These are phyloP conservation scores for Pemphigus obesinymphae DNA, from an alignment of 1,140 invertebrate genomes.

Conservation along the genomic window DNA sequence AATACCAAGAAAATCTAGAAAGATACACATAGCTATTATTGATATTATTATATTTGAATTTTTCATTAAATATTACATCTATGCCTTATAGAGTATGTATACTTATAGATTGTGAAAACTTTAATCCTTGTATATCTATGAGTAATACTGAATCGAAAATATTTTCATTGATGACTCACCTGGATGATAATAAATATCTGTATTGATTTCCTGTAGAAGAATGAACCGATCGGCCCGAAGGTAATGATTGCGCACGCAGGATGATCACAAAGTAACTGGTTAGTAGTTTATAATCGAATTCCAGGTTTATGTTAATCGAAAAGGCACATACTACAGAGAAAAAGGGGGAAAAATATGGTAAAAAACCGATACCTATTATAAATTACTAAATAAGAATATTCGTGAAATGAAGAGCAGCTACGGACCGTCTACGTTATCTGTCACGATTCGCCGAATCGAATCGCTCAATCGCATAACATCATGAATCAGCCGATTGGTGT, in stretches of 20 bases:
- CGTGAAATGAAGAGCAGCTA: background rate
- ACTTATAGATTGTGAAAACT: no score
- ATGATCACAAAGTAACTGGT: background rate
- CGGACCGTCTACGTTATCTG: slow-evolving; percentile 2
- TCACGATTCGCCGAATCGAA: slow-evolving; percentile 23
- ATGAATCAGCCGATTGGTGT: slow-evolving; percentile 19
- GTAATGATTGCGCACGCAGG: background rate
- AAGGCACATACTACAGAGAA: no score
- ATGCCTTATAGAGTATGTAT: no score
- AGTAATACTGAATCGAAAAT: background rate
- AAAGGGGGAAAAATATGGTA: background rate
- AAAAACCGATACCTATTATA: background rate
- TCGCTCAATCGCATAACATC: background rate
- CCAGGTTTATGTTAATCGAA: background rate
- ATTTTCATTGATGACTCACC: slow-evolving; percentile 17
- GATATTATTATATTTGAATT: no score
- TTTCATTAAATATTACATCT: no score
- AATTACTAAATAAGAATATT: background rate
- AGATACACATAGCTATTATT: no score
- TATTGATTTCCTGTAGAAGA: background rate
- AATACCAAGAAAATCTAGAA: no score
- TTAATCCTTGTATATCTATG: no score
- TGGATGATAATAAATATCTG: background rate
- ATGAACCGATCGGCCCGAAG: background rate
- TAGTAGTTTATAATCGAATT: background rate